A percentile compares a stretch with the other conserved stretches of the same genome.
These are phyloP conservation scores for Dryobates pubescens DNA, from an alignment of 2,797 vertebrate species.

Conservation along the genomic window DNA sequence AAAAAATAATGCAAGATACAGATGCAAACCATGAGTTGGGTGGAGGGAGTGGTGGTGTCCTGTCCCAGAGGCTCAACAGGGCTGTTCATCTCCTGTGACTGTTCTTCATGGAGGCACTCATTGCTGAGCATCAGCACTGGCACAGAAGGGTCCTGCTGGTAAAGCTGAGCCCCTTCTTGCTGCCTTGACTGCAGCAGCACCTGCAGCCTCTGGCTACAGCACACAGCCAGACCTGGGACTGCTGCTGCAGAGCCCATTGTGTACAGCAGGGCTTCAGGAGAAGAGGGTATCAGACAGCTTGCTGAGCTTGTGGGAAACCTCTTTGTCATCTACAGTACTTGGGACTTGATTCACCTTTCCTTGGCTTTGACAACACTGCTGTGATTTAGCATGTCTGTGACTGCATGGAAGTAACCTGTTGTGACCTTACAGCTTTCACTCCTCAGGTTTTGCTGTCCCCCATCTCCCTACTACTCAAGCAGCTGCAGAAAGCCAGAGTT, in stretches of 20 bases:
- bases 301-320: not conserved
- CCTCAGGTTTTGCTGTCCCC: not conserved
- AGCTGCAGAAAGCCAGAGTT: fast-evolving
- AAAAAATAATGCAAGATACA: not conserved
- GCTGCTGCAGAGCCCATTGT: not conserved
- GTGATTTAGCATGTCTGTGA: not conserved
- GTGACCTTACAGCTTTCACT: not conserved
- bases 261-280: not conserved
- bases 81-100: not conserved
- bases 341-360: not conserved
- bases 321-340: not conserved
- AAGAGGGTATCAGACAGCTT: not conserved
- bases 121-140: not conserved
- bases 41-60: not conserved
- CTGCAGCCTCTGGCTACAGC: not conserved
- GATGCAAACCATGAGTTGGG: not conserved
- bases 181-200: not conserved
- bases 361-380: not conserved
- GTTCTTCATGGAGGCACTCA: fast-evolving
- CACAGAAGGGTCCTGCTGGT: not conserved
- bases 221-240: fast-evolving
- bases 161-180: not conserved
- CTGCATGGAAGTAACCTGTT: not conserved
- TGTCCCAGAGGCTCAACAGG: not conserved
- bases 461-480: not conserved